These are phyloP conservation scores for Synergus japonicus DNA, from an alignment of 2,888 invertebrate genomes.

Conservation along the genomic window DNA sequence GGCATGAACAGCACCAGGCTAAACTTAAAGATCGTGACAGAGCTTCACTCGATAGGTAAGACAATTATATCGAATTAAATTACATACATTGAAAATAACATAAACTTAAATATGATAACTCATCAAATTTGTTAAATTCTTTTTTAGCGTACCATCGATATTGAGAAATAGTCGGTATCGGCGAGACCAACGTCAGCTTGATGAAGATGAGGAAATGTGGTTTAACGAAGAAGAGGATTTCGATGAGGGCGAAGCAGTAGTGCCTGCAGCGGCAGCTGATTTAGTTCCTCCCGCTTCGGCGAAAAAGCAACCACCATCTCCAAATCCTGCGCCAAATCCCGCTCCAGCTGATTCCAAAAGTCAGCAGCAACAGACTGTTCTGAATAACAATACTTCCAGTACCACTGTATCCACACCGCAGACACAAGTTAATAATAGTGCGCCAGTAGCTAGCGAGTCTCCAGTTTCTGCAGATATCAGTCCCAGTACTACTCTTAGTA, in stretches of 20 bases:
- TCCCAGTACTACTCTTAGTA: conserved; percentile 68
- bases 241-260: conserved; percentile 86
- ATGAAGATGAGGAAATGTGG: conserved; percentile 99
- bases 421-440: conserved; percentile 72
- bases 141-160: conserved; percentile 87
- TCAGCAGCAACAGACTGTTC: conserved; percentile 73
- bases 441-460: conserved; percentile 69
- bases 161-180: conserved; percentile 90
- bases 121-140: background rate
- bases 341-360: conserved; percentile 69
- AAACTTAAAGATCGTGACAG: conserved; percentile 92
- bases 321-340: conserved; percentile 68
- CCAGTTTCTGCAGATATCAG: conserved; percentile 67
- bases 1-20: conserved; percentile 95
- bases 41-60: conserved; percentile 84
- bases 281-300: conserved; percentile 74
- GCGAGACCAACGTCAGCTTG: conserved; percentile 94
- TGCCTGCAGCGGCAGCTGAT: conserved; percentile 77
- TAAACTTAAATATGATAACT: background rate
- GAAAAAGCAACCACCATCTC: conserved; percentile 71
- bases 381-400: conserved; percentile 76
- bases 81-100: background rate
- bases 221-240: conserved; percentile 98
- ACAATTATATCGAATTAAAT: background rate
- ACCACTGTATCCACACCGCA: conserved; percentile 77